Evolutionary conservation across 2,888 invertebrate genomes (phyloP).

Genomic region (Sarcophaga carnaria): DNA sequence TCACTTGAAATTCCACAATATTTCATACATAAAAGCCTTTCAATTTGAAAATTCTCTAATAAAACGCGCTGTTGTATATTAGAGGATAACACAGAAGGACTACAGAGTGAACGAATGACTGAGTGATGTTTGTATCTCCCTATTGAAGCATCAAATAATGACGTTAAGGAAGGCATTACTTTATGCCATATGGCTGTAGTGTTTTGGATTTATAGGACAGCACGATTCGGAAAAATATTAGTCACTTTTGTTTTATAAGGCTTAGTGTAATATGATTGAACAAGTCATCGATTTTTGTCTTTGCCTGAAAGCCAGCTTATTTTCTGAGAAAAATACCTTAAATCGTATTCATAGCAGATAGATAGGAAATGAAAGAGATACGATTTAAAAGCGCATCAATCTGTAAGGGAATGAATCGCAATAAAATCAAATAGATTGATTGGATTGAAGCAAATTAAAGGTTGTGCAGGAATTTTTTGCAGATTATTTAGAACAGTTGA

Average conservation of each 20-base stretch:
- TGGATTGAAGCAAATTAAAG: no score
- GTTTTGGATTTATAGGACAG: neutral
- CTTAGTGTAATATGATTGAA: no score
- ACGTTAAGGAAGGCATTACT: neutral
- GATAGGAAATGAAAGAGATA: no score
- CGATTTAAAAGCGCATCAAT: no score
- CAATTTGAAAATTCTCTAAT: neutral
- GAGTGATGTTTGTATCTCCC: neutral
- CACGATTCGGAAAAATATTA: neutral
- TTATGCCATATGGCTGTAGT: neutral
- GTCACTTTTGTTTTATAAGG: neutral
- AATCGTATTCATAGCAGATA: no score
- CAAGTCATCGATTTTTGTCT: no score
- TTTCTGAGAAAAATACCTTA: no score
- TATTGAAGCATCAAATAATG: neutral
- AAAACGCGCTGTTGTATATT: neutral
- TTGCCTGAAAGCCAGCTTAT: no score
- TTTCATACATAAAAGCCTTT: neutral
- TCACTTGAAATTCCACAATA: neutral
- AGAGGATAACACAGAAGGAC: neutral
- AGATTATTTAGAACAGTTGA: no score
- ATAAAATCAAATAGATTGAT: no score
- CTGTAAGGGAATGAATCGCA: no score
- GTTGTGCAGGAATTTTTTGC: no score
- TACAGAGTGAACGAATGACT: neutral